These are phyloP conservation scores for Diabrotica balteata DNA, from an alignment of 2,888 invertebrate genomes.

Conservation along the genomic window DNA sequence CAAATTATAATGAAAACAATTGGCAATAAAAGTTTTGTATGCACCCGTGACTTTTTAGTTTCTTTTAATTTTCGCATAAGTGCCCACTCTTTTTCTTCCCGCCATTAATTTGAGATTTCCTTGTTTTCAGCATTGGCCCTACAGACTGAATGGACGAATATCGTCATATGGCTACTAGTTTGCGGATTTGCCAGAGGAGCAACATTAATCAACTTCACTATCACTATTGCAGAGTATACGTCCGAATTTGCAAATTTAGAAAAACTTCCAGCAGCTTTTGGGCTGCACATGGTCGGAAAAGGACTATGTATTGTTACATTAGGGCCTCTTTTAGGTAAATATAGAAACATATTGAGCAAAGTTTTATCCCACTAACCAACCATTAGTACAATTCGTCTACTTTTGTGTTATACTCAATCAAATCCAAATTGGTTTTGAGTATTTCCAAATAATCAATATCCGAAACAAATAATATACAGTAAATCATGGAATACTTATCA, in stretches of 20 bases:
- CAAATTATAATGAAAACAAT: no score
- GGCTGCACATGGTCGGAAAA: slow-evolving; percentile 79
- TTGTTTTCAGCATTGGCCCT: slow-evolving; percentile 72
- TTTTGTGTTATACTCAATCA: no score
- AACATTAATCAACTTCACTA: slow-evolving; percentile 78
- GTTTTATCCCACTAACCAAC: no score
- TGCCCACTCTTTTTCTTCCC: no score
- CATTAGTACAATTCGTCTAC: no score
- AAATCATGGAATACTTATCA: no score
- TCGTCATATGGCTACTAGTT: slow-evolving; percentile 75
- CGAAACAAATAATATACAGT: no score
- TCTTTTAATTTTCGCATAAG: no score
- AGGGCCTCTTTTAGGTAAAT: slow-evolving; percentile 74
- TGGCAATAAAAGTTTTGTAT: no score
- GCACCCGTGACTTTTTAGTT: no score
- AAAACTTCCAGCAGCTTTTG: slow-evolving; percentile 78
- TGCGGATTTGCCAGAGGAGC: slow-evolving; percentile 82
- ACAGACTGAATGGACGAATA: slow-evolving; percentile 72
- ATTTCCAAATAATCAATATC: no score
- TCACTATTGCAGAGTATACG: slow-evolving; percentile 76
- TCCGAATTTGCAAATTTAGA: slow-evolving; percentile 64
- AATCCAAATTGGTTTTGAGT: no score
- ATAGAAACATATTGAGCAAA: neutral
- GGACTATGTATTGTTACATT: slow-evolving; percentile 73
- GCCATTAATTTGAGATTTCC: slow-evolving; percentile 18